phyloP scores from a whole-genome alignment of 2,797 vertebrate genomes.

The Novumbra hubbsi region DNA sequence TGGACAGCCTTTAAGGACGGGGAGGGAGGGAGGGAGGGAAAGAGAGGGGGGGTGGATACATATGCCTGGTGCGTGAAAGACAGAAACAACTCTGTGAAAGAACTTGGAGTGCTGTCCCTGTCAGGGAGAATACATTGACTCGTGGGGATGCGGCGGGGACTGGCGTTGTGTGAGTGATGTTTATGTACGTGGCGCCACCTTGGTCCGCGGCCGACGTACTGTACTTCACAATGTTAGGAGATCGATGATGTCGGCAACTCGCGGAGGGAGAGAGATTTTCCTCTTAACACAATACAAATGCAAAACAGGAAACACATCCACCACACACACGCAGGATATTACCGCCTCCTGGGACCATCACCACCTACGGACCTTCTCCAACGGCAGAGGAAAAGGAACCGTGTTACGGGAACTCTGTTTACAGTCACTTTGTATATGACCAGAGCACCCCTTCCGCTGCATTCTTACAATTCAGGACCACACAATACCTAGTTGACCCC shows the following conservation, averaged over 20 bases:
- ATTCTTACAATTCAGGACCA: slow-evolving; percentile 23
- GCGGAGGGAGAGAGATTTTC: slow-evolving; percentile 2
- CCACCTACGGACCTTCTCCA: background rate
- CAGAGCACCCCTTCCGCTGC: slow-evolving; percentile 13
- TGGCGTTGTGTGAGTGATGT: background rate
- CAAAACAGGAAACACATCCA: background rate
- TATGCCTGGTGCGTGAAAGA: slow-evolving; percentile 2
- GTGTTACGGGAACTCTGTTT: slow-evolving; percentile 3
- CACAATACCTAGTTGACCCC: slow-evolving; percentile 42
- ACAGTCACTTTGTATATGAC: slow-evolving; percentile 12
- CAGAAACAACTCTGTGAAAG: slow-evolving; percentile 35
- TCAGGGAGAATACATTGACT: slow-evolving; percentile 59
- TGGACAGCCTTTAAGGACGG: slow-evolving; percentile 40
- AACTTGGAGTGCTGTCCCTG: slow-evolving; percentile 49
- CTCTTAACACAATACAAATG: background rate
- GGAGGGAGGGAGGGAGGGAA: background rate
- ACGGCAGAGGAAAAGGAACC: slow-evolving; percentile 7
- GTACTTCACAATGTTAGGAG: background rate
- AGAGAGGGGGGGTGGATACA: background rate
- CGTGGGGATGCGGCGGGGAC: slow-evolving; percentile 30
- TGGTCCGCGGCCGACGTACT: background rate
- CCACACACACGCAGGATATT: background rate
- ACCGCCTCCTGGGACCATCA: slow-evolving; percentile 3
- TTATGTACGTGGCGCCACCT: background rate
- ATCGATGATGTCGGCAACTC: background rate